Evolutionary conservation across 1,140 invertebrate species (phyloP).

Genomic region (Chymomyza costata): DNA sequence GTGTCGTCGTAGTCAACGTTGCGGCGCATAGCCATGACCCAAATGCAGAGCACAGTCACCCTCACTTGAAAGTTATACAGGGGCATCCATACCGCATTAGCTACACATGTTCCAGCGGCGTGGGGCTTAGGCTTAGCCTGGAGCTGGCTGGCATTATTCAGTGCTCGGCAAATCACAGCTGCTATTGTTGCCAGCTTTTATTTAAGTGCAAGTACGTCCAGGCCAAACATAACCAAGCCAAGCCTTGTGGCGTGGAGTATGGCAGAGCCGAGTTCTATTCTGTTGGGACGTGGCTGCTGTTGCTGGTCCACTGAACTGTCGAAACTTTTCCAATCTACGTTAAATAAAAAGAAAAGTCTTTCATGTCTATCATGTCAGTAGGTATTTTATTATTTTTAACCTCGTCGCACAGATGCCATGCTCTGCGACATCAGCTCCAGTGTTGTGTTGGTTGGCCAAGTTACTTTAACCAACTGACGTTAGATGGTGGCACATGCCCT

Average conservation of each 20-base stretch:
- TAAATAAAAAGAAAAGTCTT: conserved; percentile 74
- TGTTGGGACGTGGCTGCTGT: not conserved
- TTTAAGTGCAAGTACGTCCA: conserved; percentile 60
- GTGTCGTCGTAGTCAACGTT: conserved; percentile 26
- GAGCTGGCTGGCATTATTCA: conserved; percentile 17
- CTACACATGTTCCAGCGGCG: conserved; percentile 52
- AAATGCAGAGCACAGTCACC: not conserved
- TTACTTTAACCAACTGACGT: conserved; percentile 46
- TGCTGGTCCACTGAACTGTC: conserved; percentile 54
- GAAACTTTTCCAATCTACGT: conserved; percentile 74
- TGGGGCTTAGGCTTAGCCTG: not conserved
- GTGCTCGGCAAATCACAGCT: conserved; percentile 37
- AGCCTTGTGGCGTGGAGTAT: not conserved
- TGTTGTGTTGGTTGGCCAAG: conserved; percentile 9
- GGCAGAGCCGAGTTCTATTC: not conserved
- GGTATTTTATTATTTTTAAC: conserved; percentile 74
- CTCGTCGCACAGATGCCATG: conserved; percentile 24
- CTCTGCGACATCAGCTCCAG: conserved; percentile 19
- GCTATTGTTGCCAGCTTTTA: conserved; percentile 37
- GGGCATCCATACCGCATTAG: conserved; percentile 34
- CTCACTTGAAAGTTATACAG: conserved; percentile 37
- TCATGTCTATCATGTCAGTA: conserved; percentile 74
- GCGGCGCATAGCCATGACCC: conserved; percentile 1
- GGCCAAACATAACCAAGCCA: conserved; percentile 43
- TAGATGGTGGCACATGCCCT: not conserved